Evolutionary conservation across 2,113 vertebrate genomes (phyloP).

Genomic region (Collichthys lucidus): DNA sequence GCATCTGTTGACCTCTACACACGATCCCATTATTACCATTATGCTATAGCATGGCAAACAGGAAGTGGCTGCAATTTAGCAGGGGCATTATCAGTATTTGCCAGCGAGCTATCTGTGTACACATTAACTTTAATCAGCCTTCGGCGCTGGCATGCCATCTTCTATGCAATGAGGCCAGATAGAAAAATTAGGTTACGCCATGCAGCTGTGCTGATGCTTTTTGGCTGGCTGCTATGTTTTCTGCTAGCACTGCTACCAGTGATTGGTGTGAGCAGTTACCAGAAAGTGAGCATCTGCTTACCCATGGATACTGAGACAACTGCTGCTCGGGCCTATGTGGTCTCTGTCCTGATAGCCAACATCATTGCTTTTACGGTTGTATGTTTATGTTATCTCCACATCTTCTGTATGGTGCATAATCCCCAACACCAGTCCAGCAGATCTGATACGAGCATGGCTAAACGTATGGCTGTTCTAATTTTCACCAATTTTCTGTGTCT

Average conservation of each 20-base stretch:
- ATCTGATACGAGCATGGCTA: slow-evolving; percentile 90
- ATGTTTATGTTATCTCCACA: slow-evolving; percentile 90
- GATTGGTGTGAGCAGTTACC: slow-evolving; percentile 91
- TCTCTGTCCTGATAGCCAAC: slow-evolving; percentile 86
- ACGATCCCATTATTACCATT: slow-evolving; percentile 89
- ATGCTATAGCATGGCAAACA: slow-evolving; percentile 93
- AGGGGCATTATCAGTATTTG: slow-evolving; percentile 90
- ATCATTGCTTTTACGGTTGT: slow-evolving; percentile 89
- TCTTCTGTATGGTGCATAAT: slow-evolving; percentile 89
- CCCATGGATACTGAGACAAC: slow-evolving; percentile 89
- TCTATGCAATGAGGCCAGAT: slow-evolving; percentile 90
- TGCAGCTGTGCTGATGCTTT: slow-evolving; percentile 82
- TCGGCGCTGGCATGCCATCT: slow-evolving; percentile 92
- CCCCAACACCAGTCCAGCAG: slow-evolving; percentile 88
- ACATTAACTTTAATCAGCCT: slow-evolving; percentile 90
- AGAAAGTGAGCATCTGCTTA: slow-evolving; percentile 93
- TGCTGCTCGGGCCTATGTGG: slow-evolving; percentile 85
- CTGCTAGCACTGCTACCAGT: slow-evolving; percentile 88
- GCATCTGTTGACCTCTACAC: slow-evolving; percentile 91
- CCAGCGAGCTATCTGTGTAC: slow-evolving; percentile 91
- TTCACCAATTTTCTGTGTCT: slow-evolving; percentile 93
- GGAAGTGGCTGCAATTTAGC: slow-evolving; percentile 89
- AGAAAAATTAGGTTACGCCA: slow-evolving; percentile 88
- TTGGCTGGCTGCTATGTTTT: slow-evolving; percentile 87
- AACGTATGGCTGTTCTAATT: slow-evolving; percentile 91